These are phyloP conservation scores for Toxotes jaculatrix DNA, from an alignment of 2,113 vertebrate genomes.

Conservation along the genomic window DNA sequence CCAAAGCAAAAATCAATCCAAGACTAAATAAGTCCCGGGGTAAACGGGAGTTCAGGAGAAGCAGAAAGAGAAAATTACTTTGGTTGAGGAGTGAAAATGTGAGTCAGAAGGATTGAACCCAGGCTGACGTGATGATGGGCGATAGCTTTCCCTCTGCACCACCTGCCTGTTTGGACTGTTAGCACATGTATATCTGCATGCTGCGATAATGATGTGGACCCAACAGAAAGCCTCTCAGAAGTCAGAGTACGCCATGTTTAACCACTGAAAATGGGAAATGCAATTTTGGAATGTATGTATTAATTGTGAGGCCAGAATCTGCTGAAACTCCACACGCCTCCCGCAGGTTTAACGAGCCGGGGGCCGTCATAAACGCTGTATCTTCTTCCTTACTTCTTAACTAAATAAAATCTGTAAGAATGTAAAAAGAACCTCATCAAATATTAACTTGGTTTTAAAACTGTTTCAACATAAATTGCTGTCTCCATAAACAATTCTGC, in stretches of 20 bases:
- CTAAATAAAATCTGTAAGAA: not conserved
- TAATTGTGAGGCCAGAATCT: not conserved
- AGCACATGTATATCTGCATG: not conserved
- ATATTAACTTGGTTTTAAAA: slow-evolving; percentile 6
- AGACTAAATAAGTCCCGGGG: not conserved
- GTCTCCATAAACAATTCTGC: not conserved
- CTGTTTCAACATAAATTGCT: not conserved
- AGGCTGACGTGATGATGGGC: not conserved
- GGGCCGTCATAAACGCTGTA: no score
- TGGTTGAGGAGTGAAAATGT: not conserved
- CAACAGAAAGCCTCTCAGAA: not conserved
- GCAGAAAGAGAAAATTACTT: not conserved
- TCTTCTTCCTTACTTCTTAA: not conserved
- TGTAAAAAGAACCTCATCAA: not conserved
- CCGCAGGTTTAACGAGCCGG: no score
- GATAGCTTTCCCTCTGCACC: not conserved
- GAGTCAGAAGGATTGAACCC: not conserved
- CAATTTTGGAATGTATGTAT: not conserved
- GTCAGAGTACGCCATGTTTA: no score
- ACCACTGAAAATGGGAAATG: not conserved
- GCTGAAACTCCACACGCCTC: no score
- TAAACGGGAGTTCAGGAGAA: not conserved
- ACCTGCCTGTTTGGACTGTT: not conserved
- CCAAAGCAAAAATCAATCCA: not conserved
- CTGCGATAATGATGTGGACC: not conserved